phyloP scores from a whole-genome alignment of 2,888 invertebrate species.

The Tethea ocularis region DNA sequence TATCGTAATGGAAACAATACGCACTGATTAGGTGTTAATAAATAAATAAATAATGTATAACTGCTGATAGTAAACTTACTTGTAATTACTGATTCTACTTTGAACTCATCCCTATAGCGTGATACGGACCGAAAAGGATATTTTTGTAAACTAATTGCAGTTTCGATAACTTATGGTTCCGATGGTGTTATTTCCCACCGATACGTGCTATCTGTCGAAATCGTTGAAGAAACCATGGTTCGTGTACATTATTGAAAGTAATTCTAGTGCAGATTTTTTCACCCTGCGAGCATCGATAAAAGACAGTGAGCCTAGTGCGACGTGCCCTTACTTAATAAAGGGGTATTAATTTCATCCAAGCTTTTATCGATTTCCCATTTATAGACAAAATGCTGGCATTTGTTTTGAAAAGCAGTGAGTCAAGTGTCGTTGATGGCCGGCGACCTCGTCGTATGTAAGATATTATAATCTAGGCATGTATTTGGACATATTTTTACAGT shows the following conservation, averaged over 20 bases:
- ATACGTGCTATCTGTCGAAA: neutral
- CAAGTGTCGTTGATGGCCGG: neutral
- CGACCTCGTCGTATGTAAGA: neutral
- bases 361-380: neutral
- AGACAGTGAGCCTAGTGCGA: too few species aligned
- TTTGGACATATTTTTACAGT: neutral
- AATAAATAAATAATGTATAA: too few species aligned
- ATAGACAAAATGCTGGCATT: neutral
- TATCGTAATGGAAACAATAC: conserved; percentile 13
- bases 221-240: neutral
- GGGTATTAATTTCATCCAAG: too few species aligned
- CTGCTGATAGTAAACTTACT: neutral
- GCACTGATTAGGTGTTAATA: conserved; percentile 22
- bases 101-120: neutral
- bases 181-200: neutral
- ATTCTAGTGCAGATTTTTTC: too few species aligned
- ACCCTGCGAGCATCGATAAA: too few species aligned
- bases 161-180: too few species aligned
- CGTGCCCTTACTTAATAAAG: too few species aligned
- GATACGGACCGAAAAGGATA: too few species aligned
- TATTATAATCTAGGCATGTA: neutral
- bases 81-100: neutral
- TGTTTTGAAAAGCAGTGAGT: neutral
- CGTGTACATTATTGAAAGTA: neutral
- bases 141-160: neutral